Evolutionary conservation across 2,888 invertebrate species (phyloP).

Genomic region (Argyresthia goedartella): DNA sequence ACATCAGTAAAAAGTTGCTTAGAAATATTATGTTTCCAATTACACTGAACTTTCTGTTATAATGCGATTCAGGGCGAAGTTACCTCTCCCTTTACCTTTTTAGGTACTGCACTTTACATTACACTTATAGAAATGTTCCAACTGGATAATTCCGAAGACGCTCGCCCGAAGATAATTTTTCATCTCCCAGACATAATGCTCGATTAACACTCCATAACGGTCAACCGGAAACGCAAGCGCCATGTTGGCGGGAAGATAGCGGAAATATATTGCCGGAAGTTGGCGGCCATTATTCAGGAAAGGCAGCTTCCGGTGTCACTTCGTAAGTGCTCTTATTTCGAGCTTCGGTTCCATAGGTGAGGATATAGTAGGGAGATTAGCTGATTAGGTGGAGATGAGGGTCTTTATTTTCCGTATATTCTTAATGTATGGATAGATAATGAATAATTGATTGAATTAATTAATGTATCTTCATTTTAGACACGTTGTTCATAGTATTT

Average conservation of each 20-base stretch:
- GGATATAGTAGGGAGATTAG: background rate
- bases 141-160: constrained; percentile 16
- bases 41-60: too few relatives aligned
- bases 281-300: constrained; percentile 61
- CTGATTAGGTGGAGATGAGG: too few relatives aligned
- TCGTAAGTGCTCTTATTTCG: constrained; percentile 52
- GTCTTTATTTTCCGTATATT: too few relatives aligned
- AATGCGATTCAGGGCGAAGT: too few relatives aligned
- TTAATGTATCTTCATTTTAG: too few relatives aligned
- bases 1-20: too few relatives aligned
- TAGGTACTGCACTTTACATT: too few relatives aligned
- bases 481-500: too few relatives aligned
- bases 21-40: too few relatives aligned
- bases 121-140: constrained; percentile 27
- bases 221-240: constrained; percentile 58
- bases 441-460: too few relatives aligned
- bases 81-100: too few relatives aligned
- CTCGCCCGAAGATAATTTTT: constrained; percentile 46
- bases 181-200: constrained; percentile 58
- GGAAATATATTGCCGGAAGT: constrained; percentile 68
- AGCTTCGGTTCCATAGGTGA: constrained; percentile 3
- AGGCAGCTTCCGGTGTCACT: constrained; percentile 54
- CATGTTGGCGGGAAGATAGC: constrained; percentile 61
- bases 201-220: constrained; percentile 68
- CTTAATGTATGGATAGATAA: too few relatives aligned